Base-by-base conservation (phyloP, 2,888 invertebrate genomes). In the Cephus pygmeus region DNA sequence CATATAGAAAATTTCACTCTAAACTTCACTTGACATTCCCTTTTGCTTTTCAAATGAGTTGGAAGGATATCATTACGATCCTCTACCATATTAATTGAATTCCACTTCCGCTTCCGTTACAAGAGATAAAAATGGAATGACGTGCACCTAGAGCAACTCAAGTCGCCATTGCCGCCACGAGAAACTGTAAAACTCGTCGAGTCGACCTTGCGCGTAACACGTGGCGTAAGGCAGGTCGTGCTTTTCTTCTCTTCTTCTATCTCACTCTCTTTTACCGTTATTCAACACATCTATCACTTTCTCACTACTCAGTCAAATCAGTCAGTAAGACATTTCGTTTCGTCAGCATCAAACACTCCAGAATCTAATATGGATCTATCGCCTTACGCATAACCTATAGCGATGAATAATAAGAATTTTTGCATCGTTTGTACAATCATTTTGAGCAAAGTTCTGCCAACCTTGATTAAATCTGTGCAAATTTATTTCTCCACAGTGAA, bases 191-290 rank as follows among this genome's bases (percentile, higher is more conserved):
- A 56, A 56, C 56, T 56, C 56, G 56, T 23, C 23, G 56, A 56
- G 9, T 9, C 12, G 71, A 71, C 71, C 71, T 71, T 71, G 71
- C 71, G 71, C 71, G 71, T 71, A 71, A 71, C 71, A 71, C 71
- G 71, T 71, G 71, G 34, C 31, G 71, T 71, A 71, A 34, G 71
- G 71, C 71, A 71, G 71, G 71, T 71, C 71, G 31, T 31, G 71
- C 12, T 30, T 34, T 23, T 34, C 15, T 34, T 34, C 71, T 71
- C 31, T 33, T 71, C 15, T 34, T 3, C 31, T 71, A 56, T 56
- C 56, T 56, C 56, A 56, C 23, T 23, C 23, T 3, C 23, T 56
- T 56, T 56, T 9, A 56, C 56, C 15, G 23, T 56, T 56, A 56
- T 56, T 56, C 9, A 56, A 56, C 56, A 23, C 15, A 23, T 56